Evolutionary conservation across 1,140 invertebrate genomes (phyloP).

Genomic region (Pseudomyrmex sp.): DNA sequence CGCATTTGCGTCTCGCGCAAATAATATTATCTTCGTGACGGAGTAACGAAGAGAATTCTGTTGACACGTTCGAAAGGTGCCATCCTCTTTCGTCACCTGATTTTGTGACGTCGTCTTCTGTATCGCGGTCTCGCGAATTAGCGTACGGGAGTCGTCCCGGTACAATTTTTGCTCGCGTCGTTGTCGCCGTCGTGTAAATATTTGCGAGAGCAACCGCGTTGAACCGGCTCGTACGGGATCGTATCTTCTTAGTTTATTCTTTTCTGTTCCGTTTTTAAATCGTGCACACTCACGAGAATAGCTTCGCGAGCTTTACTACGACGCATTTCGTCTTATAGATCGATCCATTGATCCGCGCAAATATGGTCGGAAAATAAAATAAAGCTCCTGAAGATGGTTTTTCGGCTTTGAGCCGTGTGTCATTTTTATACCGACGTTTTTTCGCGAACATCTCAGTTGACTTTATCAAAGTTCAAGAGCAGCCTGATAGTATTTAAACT

Average conservation of each 20-base stretch:
- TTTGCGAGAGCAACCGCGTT: slow-evolving; percentile 55
- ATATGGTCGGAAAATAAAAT: neutral
- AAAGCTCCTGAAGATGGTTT: too few relatives aligned
- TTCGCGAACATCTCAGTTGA: too few relatives aligned
- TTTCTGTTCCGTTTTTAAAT: slow-evolving; percentile 11
- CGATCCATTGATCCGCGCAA: neutral
- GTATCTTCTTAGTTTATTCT: neutral
- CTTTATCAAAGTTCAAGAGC: too few relatives aligned
- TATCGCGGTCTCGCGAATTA: slow-evolving; percentile 55
- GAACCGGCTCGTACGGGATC: slow-evolving; percentile 31
- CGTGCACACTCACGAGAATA: neutral
- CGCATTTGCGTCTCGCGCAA: slow-evolving; percentile 47
- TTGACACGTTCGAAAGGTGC: slow-evolving; percentile 22
- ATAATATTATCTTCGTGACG: slow-evolving; percentile 11
- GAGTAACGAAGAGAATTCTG: slow-evolving; percentile 13
- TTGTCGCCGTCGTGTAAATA: slow-evolving; percentile 63
- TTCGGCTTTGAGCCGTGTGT: too few relatives aligned
- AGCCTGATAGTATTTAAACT: too few relatives aligned
- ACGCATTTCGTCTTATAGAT: neutral
- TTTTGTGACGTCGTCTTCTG: slow-evolving; percentile 27
- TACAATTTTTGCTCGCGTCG: slow-evolving; percentile 58
- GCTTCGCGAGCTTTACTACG: neutral
- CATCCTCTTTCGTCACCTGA: slow-evolving; percentile 3
- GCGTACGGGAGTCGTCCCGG: slow-evolving; percentile 26
- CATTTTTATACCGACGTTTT: too few relatives aligned